These are phyloP conservation scores for Muscicapa adusta DNA, from an alignment of 2,113 vertebrate species.

Conservation along the genomic window DNA sequence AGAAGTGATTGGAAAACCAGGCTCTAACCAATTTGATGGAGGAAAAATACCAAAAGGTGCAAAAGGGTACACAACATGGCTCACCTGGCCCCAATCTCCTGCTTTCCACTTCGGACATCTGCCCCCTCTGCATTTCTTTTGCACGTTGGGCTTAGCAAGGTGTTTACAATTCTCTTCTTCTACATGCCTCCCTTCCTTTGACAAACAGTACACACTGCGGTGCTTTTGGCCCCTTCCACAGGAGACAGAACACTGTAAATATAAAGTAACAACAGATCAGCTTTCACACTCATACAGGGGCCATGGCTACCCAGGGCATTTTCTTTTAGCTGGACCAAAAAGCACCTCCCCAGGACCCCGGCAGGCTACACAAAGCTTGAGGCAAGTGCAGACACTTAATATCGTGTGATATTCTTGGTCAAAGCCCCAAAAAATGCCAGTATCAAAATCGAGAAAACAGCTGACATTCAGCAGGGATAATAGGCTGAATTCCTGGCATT, in stretches of 20 bases:
- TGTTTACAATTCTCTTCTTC: constrained; percentile 86
- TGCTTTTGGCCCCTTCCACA: constrained; percentile 90
- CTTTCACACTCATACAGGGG: background rate
- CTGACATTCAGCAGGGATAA: constrained; percentile 44
- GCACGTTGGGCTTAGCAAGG: constrained; percentile 81
- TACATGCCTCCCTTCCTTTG: constrained; percentile 80
- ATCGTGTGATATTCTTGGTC: background rate
- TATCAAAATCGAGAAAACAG: background rate
- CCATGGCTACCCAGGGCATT: background rate
- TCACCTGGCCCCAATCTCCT: constrained; percentile 92
- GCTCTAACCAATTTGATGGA: background rate
- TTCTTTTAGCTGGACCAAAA: background rate
- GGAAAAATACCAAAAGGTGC: background rate
- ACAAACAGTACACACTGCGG: constrained; percentile 87
- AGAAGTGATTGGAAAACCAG: background rate
- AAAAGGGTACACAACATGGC: constrained; percentile 23
- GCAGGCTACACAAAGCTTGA: background rate
- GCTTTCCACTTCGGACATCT: constrained; percentile 92
- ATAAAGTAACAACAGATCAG: constrained; percentile 73
- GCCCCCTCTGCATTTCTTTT: constrained; percentile 87
- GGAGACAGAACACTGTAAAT: constrained; percentile 89
- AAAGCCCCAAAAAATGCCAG: background rate
- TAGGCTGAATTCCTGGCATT: constrained; percentile 8
- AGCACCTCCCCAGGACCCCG: background rate
- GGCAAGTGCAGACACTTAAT: background rate